These are phyloP conservation scores for Murina feae DNA, from an alignment of 2,113 vertebrate genomes.

Conservation along the genomic window DNA sequence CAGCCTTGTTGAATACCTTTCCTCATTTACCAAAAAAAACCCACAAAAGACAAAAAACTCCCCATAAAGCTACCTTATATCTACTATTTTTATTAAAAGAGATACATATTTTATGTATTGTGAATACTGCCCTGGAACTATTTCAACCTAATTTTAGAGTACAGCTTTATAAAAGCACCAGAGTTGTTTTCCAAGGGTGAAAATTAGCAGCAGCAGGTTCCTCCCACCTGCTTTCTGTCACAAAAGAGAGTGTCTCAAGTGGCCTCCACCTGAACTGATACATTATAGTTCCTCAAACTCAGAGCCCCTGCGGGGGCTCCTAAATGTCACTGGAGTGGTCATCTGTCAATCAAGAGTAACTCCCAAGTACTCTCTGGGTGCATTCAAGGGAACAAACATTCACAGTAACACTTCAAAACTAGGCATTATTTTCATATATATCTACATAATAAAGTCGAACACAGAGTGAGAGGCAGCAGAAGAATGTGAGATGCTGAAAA, in stretches of 20 bases:
- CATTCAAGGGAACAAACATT: background rate
- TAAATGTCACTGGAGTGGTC: background rate
- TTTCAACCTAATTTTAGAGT: background rate
- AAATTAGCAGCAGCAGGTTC: background rate
- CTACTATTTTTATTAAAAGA: background rate
- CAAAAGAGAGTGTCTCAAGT: background rate
- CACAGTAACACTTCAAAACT: background rate
- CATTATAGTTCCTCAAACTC: background rate
- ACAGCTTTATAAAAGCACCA: background rate
- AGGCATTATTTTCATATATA: background rate
- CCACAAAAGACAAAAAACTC: background rate
- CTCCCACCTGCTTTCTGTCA: background rate
- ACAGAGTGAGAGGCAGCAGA: background rate
- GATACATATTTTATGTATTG: background rate
- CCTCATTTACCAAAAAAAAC: background rate
- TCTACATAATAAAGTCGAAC: background rate
- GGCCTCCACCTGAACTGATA: background rate
- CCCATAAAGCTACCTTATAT: background rate
- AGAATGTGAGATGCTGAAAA: background rate
- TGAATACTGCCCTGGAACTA: background rate
- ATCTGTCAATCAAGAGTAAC: constrained; percentile 11
- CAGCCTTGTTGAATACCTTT: background rate
- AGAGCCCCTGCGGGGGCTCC: background rate
- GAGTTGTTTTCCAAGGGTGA: background rate
- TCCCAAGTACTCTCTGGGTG: background rate